Evolutionary conservation across 2,888 invertebrate species (phyloP).

Genomic region (Seira ritae): DNA sequence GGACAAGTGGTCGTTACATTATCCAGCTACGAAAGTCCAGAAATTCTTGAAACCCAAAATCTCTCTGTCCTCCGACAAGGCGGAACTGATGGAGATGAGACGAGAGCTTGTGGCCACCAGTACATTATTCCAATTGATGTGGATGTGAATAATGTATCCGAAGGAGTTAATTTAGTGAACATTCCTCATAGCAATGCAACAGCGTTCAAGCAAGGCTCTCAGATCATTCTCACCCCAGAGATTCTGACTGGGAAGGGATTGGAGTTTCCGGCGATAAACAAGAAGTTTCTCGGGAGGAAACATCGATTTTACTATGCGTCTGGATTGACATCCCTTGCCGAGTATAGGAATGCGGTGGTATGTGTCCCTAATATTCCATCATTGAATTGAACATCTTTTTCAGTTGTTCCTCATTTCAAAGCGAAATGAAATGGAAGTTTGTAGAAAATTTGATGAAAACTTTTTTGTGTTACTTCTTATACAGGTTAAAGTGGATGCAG

Average conservation of each 20-base stretch:
- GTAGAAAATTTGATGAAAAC: too few relatives aligned
- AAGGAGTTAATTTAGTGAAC: conserved; percentile 75
- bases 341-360: conserved; percentile 74
- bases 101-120: conserved; percentile 64
- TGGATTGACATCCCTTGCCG: conserved; percentile 74
- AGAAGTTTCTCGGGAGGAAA: conserved; percentile 74
- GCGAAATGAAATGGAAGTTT: too few relatives aligned
- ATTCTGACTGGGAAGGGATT: conserved; percentile 74
- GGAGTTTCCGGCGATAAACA: conserved; percentile 78
- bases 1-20: conserved; percentile 76
- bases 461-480: too few relatives aligned
- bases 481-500: conserved; percentile 75
- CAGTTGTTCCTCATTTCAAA: too few relatives aligned
- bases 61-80: conserved; percentile 74
- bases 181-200: conserved; percentile 75
- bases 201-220: conserved; percentile 75
- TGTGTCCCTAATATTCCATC: too few relatives aligned
- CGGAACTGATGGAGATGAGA: conserved; percentile 61
- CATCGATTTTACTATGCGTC: conserved; percentile 78
- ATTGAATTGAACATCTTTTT: too few relatives aligned
- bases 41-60: conserved; percentile 75
- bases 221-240: conserved; percentile 73
- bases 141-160: conserved; percentile 70
- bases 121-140: conserved; percentile 67
- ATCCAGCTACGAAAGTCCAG: conserved; percentile 75